Conservation (phyloP, 2,888 invertebrate genomes). For the Ichneumoninae sp. region DNA sequence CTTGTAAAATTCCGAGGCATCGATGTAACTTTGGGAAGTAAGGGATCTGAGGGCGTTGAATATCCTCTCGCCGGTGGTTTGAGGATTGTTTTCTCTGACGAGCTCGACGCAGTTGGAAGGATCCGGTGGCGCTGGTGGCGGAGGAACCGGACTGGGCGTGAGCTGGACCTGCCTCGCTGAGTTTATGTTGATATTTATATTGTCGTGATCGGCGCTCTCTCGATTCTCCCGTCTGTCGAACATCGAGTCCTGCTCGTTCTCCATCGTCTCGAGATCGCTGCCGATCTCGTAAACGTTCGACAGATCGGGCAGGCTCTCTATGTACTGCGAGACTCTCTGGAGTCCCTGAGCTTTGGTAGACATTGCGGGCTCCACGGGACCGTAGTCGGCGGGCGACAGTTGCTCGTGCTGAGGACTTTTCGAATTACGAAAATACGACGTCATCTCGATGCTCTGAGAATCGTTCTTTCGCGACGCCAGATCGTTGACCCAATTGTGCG, state of each 20-base stretch:
- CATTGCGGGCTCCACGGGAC: slow-evolving; percentile 15
- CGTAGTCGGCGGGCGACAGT: slow-evolving; percentile 30
- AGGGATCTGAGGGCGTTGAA: slow-evolving; percentile 81
- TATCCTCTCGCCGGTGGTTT: slow-evolving; percentile 82
- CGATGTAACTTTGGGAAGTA: slow-evolving; percentile 82
- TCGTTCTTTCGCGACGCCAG: slow-evolving; percentile 64
- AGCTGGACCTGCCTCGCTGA: slow-evolving; percentile 57
- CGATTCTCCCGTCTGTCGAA: slow-evolving; percentile 50
- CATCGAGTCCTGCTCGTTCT: slow-evolving; percentile 52
- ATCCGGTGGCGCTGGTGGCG: slow-evolving; percentile 81
- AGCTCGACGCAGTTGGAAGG: slow-evolving; percentile 64
- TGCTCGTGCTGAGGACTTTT: slow-evolving; percentile 68
- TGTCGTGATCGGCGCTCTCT: slow-evolving; percentile 18
- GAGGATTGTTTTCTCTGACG: slow-evolving; percentile 72
- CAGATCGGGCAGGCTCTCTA: slow-evolving; percentile 80
- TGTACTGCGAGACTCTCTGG: slow-evolving; percentile 80
- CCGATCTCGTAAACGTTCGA: slow-evolving; percentile 71
- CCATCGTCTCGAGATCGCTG: slow-evolving; percentile 53
- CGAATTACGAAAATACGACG: slow-evolving; percentile 72
- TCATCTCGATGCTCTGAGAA: slow-evolving; percentile 77
- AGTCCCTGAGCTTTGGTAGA: slow-evolving; percentile 73
- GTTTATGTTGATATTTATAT: slow-evolving; percentile 12
- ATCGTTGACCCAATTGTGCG: slow-evolving; percentile 71
- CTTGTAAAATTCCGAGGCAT: slow-evolving; percentile 83
- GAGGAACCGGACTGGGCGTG: slow-evolving; percentile 76